phyloP scores from a whole-genome alignment of 2,113 vertebrate species.

The Callipepla californica region DNA sequence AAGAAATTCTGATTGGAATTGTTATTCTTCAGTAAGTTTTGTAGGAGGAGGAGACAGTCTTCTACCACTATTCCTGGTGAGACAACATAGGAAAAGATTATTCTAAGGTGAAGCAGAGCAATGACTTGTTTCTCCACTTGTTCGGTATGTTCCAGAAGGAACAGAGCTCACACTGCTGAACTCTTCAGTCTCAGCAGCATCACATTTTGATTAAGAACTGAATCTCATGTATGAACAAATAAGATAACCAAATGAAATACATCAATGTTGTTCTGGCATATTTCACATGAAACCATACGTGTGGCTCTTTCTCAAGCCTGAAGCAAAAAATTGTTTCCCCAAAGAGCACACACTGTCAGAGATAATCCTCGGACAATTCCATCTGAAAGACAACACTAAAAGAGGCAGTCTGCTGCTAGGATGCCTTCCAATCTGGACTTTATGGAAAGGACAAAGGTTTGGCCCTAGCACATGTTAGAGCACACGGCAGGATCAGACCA shows the following conservation, averaged over 20 bases:
- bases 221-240: neutral
- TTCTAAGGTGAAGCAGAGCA: neutral
- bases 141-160: neutral
- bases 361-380: neutral
- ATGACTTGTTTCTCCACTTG: neutral
- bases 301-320: neutral
- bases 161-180: neutral
- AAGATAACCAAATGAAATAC: neutral
- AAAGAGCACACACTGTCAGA: neutral
- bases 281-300: neutral
- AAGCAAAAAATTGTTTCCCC: accelerated
- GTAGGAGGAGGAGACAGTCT: slow-evolving; percentile 93
- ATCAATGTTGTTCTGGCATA: accelerated
- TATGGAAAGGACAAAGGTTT: accelerated
- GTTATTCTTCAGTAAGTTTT: slow-evolving; percentile 96
- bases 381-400: neutral
- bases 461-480: neutral
- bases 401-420: neutral
- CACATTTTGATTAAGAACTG: neutral
- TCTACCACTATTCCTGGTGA: slow-evolving; percentile 95
- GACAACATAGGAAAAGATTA: neutral
- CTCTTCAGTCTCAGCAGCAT: neutral
- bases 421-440: neutral
- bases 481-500: neutral
- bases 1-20: slow-evolving; percentile 99